Evolutionary conservation across 2,113 vertebrate species (phyloP).

Genomic region (Bos javanicus): DNA sequence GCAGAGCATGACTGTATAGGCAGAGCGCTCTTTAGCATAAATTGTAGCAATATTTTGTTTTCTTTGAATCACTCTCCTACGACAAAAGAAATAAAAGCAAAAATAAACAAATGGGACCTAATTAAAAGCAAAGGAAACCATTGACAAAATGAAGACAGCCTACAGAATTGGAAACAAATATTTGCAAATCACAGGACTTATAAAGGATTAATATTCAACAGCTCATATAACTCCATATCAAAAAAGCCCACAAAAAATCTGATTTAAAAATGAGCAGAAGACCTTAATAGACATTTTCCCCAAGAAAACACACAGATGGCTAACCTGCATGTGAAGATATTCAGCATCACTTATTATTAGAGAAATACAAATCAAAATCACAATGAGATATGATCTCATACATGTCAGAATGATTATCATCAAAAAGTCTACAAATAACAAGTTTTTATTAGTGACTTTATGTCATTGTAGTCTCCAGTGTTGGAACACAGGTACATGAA

Average conservation of each 20-base stretch:
- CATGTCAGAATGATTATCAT: neutral
- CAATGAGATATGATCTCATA: neutral
- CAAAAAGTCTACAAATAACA: neutral
- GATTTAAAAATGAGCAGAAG: neutral
- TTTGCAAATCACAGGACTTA: neutral
- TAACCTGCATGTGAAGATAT: neutral
- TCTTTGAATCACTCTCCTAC: neutral
- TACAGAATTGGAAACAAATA: neutral
- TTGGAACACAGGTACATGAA: neutral
- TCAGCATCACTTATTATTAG: neutral
- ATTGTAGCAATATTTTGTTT: neutral
- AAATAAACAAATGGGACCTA: neutral
- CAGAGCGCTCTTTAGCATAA: neutral
- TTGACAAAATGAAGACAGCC: neutral
- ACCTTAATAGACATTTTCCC: neutral
- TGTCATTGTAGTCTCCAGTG: neutral
- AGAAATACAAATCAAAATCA: neutral
- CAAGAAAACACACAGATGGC: neutral
- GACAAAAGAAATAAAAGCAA: neutral
- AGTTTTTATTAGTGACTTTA: neutral
- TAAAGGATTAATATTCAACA: neutral
- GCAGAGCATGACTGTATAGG: neutral
- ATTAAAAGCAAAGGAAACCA: neutral
- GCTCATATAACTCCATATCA: neutral
- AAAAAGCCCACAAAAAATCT: neutral